phyloP scores from a whole-genome alignment of 1,140 invertebrate species.

The Megathymus violae region DNA sequence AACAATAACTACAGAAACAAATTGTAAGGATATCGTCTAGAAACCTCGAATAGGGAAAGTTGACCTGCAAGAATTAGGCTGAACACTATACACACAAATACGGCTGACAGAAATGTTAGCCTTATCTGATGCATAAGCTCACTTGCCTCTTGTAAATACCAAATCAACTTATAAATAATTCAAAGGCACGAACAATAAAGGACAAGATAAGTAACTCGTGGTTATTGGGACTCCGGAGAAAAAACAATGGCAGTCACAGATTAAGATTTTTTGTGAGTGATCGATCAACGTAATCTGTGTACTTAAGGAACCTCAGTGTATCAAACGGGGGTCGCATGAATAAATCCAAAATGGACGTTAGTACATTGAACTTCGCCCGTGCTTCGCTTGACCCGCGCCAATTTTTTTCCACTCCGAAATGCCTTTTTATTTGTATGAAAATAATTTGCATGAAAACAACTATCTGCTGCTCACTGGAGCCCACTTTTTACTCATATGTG shows the following conservation, averaged over 20 bases:
- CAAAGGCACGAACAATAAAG: constrained; percentile 17
- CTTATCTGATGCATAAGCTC: constrained; percentile 25
- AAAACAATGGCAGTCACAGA: constrained; percentile 1
- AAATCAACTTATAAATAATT: constrained; percentile 28
- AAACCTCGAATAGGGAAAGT: constrained; percentile 15
- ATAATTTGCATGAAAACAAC: too few relatives aligned
- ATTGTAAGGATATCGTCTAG: neutral
- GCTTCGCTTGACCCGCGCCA: constrained; percentile 27
- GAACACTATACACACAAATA: constrained; percentile 7
- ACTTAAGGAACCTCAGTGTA: constrained; percentile 27
- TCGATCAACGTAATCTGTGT: constrained; percentile 1
- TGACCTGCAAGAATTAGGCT: constrained; percentile 12
- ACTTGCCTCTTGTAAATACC: constrained; percentile 19
- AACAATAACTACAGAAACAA: constrained; percentile 2
- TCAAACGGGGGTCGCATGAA: constrained; percentile 37
- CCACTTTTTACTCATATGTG: too few relatives aligned
- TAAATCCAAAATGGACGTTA: constrained; percentile 41
- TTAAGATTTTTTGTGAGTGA: neutral
- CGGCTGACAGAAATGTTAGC: constrained; percentile 22
- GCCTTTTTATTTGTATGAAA: neutral
- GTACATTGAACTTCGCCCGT: constrained; percentile 43
- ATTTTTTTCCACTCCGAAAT: neutral
- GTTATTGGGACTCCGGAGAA: constrained; percentile 5
- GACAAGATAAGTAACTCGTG: constrained; percentile 2
- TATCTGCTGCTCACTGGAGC: too few relatives aligned